Percentiles rank a stretch among this genome's conserved stretches.
These are phyloP conservation scores for Nycticorax nycticorax DNA, from an alignment of 2,113 vertebrate genomes.

Conservation along the genomic window DNA sequence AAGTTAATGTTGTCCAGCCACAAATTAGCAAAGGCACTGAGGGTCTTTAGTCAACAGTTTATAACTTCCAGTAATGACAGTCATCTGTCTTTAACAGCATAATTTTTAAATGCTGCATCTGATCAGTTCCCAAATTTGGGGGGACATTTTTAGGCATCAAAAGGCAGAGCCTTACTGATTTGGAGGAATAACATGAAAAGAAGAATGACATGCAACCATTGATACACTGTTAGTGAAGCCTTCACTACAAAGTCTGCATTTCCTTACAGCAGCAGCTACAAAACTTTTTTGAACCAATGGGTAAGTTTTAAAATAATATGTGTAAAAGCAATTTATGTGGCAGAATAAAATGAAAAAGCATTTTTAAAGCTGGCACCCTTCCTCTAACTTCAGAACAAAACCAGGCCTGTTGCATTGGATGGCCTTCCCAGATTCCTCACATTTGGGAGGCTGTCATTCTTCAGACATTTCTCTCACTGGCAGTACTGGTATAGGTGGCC, in stretches of 20 bases:
- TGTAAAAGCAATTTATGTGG: not conserved
- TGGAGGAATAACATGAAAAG: not conserved
- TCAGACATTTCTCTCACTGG: not conserved
- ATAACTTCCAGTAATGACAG: not conserved
- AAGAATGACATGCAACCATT: not conserved
- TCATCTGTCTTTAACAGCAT: not conserved
- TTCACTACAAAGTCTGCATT: not conserved
- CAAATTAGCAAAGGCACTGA: not conserved
- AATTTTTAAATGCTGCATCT: not conserved
- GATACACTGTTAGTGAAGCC: not conserved
- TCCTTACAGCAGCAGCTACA: not conserved
- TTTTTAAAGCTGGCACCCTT: not conserved
- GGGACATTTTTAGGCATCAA: not conserved
- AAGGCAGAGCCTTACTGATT: not conserved
- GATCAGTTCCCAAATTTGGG: not conserved
- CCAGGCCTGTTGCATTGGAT: not conserved
- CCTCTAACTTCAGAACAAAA: not conserved
- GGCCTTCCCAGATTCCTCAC: not conserved
- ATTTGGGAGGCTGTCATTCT: not conserved
- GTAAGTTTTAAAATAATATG: not conserved
- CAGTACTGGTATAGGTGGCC: not conserved
- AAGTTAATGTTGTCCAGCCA: not conserved
- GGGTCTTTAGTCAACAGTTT: not conserved
- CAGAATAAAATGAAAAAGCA: not conserved
- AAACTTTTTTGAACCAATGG: not conserved